A percentile compares a stretch with the other conserved stretches of the same genome.
phyloP scores from a whole-genome alignment of 2,113 vertebrate species.

The Grammomys surdaster region DNA sequence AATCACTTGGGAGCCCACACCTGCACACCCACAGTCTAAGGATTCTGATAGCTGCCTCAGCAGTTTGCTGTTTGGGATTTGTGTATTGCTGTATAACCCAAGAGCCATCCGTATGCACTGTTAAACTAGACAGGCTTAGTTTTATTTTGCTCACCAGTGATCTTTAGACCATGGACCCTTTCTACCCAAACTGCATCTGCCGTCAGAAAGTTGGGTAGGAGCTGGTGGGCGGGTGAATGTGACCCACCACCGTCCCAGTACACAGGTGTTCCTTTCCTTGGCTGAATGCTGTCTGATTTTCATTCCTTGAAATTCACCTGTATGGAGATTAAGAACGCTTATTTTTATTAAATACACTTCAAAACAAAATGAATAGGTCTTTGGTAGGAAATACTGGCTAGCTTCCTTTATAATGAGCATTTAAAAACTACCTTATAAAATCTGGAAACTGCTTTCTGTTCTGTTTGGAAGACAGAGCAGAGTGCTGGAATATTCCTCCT shows the following conservation, averaged over 20 bases:
- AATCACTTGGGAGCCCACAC: neutral
- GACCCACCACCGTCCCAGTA: slow-evolving; percentile 54
- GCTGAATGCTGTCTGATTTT: slow-evolving; percentile 84
- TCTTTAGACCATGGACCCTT: neutral
- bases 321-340: slow-evolving; percentile 83
- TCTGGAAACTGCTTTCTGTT: slow-evolving; percentile 82
- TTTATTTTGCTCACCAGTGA: neutral
- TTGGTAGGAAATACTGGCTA: slow-evolving; percentile 73
- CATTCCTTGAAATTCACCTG: slow-evolving; percentile 83
- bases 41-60: neutral
- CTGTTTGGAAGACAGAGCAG: slow-evolving; percentile 79
- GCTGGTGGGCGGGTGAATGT: slow-evolving; percentile 35
- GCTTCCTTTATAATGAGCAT: slow-evolving; percentile 79
- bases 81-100: neutral
- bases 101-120: neutral
- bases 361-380: slow-evolving; percentile 85
- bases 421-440: slow-evolving; percentile 82
- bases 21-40: neutral
- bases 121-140: neutral
- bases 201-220: slow-evolving; percentile 4
- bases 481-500: slow-evolving; percentile 85
- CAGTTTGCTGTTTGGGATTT: neutral
- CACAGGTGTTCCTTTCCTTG: slow-evolving; percentile 80
- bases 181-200: neutral
- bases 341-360: slow-evolving; percentile 86